Evolutionary conservation across 2,113 vertebrate species (phyloP), one percentile per base, ranked within the genome.

Genomic region (Trinectes maculatus): DNA sequence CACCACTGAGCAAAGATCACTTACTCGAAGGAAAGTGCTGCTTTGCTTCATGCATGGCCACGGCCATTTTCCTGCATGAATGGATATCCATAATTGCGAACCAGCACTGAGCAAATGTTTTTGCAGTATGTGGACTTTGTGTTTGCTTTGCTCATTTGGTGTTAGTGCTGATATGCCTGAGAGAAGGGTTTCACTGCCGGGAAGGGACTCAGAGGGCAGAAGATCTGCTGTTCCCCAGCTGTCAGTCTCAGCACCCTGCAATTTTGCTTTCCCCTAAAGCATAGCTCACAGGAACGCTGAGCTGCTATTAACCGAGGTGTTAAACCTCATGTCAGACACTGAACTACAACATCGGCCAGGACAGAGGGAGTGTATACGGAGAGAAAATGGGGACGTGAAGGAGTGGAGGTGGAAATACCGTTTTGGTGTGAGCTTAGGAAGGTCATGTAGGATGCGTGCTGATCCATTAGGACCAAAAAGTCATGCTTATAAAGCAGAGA

Each of bases 261-360:
- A 84, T 84, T 84, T 76, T 60, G 64, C 49, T 74, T 79, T 44
- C 26, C 75, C 74, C 79, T 44, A 70, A 80, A 84, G 78, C 71
- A 33, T 57, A 59, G 76, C 80, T 80, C 65, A 71, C 43, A 76
- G 85, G 62, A 62, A 43, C 52, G 66, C 73, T 74, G 69, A 56
- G 63, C 48, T 52, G 75, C 75, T 77, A 80, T 85, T 72, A 79
- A 57, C 51, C 64, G 37, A 70, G 55, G 68, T 60, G 65, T 63
- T 68, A 28, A 62, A 62, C 62, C 33, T 59, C 33, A 31, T 74
- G 62, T 82, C 76, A 79, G 71, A 74, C 60, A 37, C 53, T 62
- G 64, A 76, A 59, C 61, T 74, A 71, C 82, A 62, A 44, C 62
- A 70, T 59, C 43, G n/a, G 1, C 5, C 36, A 12, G 57, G 55